A percentile compares a stretch with the other conserved stretches of the same genome.
These are phyloP conservation scores for Hydrochoerus hydrochaeris DNA, from an alignment of 2,113 vertebrate species.

Conservation along the genomic window DNA sequence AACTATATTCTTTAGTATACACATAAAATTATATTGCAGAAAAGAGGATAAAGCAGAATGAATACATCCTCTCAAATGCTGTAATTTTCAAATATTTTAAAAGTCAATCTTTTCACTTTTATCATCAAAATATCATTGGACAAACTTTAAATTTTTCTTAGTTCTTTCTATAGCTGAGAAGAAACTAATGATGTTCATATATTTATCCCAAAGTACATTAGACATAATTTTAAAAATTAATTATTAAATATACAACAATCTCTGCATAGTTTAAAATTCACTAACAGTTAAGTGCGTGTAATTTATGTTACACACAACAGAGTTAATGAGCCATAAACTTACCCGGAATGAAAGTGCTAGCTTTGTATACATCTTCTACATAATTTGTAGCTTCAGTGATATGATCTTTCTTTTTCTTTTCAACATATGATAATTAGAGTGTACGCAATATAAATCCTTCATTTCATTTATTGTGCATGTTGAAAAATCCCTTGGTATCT, in stretches of 20 bases:
- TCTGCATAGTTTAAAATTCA: conserved; percentile 19
- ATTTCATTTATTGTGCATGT: conserved; percentile 69
- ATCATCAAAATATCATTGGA: neutral
- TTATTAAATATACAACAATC: neutral
- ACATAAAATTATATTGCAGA: neutral
- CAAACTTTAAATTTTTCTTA: neutral
- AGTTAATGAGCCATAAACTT: conserved; percentile 43
- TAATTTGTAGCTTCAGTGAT: conserved; percentile 57
- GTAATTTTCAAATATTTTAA: neutral
- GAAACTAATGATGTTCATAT: neutral
- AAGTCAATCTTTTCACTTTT: neutral
- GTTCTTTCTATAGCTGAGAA: conserved; percentile 27
- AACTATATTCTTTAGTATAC: neutral
- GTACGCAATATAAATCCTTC: conserved; percentile 65
- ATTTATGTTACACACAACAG: neutral
- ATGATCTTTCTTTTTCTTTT: conserved; percentile 39
- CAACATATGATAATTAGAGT: conserved; percentile 57
- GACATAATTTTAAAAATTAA: neutral
- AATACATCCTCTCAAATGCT: neutral
- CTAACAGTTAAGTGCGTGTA: neutral
- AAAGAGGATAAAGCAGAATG: neutral
- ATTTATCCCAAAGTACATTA: neutral
- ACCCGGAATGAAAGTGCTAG: neutral
- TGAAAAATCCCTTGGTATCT: conserved; percentile 25
- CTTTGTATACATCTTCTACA: conserved; percentile 49